Conservation (phyloP, 30 jellyfish, hydroid and myxozoan genomes). For the Mastigias papua region DNA sequence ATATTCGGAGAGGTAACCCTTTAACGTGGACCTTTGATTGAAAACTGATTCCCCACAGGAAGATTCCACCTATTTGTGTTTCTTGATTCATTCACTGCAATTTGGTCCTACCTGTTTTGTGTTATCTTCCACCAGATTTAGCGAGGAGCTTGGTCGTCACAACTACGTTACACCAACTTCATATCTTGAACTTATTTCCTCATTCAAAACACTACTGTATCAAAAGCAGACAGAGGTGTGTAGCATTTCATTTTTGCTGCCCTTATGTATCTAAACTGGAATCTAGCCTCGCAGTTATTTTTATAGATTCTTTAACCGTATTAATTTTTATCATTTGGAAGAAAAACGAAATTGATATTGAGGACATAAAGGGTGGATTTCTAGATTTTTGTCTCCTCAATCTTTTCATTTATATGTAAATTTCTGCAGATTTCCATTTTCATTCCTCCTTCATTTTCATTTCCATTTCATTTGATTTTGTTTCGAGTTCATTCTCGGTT, state of each 20-base stretch:
- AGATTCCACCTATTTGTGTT: neutral
- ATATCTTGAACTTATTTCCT: conserved; percentile 88
- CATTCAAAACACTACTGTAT: conserved; percentile 85
- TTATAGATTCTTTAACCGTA: no score
- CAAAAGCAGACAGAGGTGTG: conserved; percentile 95
- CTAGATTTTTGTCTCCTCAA: no score
- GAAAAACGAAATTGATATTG: no score
- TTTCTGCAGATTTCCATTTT: no score
- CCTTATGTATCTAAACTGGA: neutral
- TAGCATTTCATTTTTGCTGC: neutral
- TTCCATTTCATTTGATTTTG: no score
- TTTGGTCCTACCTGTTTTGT: neutral
- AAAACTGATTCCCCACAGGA: neutral
- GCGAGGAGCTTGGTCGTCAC: conserved; percentile 94
- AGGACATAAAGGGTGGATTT: no score
- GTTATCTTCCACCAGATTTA: conserved; percentile 60
- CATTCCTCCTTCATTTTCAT: no score
- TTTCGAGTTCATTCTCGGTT: no score
- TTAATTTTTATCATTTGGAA: no score
- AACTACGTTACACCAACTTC: conserved; percentile 99
- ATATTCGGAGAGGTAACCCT: conserved; percentile 73
- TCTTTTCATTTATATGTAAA: no score
- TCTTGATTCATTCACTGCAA: neutral
- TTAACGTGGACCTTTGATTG: neutral
- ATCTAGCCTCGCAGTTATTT: neutral